Conservation (phyloP, 2,888 invertebrate genomes). For the Drosophila hamatofila region DNA sequence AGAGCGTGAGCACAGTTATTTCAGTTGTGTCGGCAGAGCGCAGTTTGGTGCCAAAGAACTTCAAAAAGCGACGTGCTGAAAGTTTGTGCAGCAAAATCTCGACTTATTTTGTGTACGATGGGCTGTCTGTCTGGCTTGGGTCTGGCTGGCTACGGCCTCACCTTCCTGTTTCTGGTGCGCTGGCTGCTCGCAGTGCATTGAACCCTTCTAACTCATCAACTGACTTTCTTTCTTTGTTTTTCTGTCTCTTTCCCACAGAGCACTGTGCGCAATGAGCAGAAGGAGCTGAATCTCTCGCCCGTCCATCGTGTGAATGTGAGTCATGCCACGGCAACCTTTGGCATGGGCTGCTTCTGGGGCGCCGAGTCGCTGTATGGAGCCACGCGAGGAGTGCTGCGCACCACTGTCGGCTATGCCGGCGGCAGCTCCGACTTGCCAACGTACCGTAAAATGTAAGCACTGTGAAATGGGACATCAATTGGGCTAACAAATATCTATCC, state of each 20-base stretch:
- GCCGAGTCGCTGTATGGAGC: constrained; percentile 93
- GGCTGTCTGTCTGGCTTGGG: constrained; percentile 67
- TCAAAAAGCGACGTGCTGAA: constrained; percentile 13
- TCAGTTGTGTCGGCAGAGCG: constrained; percentile 35
- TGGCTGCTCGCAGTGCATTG: constrained; percentile 20
- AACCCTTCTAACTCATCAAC: constrained; percentile 18
- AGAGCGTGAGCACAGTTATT: constrained; percentile 29
- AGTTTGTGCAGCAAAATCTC: constrained; percentile 8
- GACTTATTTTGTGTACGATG: constrained; percentile 32
- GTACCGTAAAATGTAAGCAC: constrained; percentile 93
- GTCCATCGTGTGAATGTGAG: constrained; percentile 80
- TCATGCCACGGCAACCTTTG: constrained; percentile 90
- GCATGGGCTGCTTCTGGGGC: constrained; percentile 98
- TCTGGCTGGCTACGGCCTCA: constrained; percentile 69
- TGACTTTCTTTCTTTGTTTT: neutral
- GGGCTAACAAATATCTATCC: constrained; percentile 50
- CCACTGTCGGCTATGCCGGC: constrained; percentile 97
- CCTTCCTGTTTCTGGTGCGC: constrained; percentile 70
- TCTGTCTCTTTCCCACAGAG: constrained; percentile 63
- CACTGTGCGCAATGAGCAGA: constrained; percentile 83
- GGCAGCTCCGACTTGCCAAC: constrained; percentile 92
- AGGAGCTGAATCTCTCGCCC: constrained; percentile 80
- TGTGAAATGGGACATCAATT: constrained; percentile 53
- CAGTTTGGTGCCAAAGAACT: constrained; percentile 19
- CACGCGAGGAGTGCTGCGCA: constrained; percentile 90